Evolutionary conservation across 2,797 vertebrate species (phyloP).

Genomic region (Pangasius sanitwongsei): DNA sequence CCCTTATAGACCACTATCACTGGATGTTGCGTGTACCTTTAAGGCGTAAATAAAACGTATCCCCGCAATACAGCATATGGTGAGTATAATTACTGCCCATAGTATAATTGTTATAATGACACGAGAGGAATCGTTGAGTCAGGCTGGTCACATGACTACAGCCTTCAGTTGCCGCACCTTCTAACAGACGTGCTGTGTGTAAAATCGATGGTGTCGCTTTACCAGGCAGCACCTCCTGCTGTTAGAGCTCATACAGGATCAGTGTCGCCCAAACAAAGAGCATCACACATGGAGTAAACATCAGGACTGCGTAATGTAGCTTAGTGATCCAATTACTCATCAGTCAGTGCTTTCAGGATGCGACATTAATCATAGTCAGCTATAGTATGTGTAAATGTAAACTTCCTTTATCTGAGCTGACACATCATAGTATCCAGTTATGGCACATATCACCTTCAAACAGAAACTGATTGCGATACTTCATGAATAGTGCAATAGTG

Average conservation of each 20-base stretch:
- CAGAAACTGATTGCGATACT: neutral
- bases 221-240: slow-evolving; percentile 30
- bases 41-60: neutral
- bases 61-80: neutral
- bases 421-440: neutral
- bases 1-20: neutral
- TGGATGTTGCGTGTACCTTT: neutral
- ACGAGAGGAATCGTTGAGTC: neutral
- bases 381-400: neutral
- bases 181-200: slow-evolving; percentile 11
- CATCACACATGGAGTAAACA: neutral
- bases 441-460: neutral
- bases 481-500: neutral
- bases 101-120: too few species aligned
- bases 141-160: neutral
- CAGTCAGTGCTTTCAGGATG: neutral
- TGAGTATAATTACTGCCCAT: neutral
- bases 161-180: neutral
- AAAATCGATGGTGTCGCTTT: slow-evolving; percentile 40
- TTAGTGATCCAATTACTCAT: neutral
- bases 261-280: slow-evolving; percentile 34
- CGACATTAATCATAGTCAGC: neutral
- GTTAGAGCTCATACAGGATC: slow-evolving; percentile 39
- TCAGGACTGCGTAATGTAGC: neutral
- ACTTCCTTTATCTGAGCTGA: neutral